phyloP scores from a whole-genome alignment of 2,797 vertebrate species.

The Hephaestus fuliginosus region DNA sequence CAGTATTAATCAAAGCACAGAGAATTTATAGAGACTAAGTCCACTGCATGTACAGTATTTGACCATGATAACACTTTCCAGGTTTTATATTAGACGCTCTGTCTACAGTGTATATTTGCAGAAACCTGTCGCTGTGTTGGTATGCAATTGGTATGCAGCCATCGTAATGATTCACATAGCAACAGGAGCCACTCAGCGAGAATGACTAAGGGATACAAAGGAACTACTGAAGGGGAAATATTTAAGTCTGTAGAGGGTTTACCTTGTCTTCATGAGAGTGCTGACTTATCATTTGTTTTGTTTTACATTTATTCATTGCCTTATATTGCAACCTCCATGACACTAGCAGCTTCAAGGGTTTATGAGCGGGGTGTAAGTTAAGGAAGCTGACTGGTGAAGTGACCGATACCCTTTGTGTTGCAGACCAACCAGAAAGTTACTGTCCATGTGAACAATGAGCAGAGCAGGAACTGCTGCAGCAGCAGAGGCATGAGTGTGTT shows the following conservation, averaged over 20 bases:
- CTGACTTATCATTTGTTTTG: no score
- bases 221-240: constrained; percentile 3
- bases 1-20: neutral
- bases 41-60: neutral
- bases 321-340: no score
- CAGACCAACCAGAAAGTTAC: constrained; percentile 93
- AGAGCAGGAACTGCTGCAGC: constrained; percentile 92
- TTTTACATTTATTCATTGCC: no score
- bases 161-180: constrained; percentile 52
- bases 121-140: constrained; percentile 14
- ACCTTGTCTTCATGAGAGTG: no score
- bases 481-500: constrained; percentile 90
- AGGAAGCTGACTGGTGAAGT: neutral
- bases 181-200: constrained; percentile 60
- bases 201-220: constrained; percentile 39
- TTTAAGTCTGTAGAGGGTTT: neutral
- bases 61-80: neutral
- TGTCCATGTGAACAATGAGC: constrained; percentile 92
- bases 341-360: no score
- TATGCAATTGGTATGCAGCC: constrained; percentile 69
- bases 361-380: neutral
- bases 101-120: constrained; percentile 11
- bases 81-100: neutral
- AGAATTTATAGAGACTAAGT: neutral
- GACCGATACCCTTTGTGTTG: constrained; percentile 59